Evolutionary conservation across 2,797 vertebrate species (phyloP), one percentile per base, ranked within the genome.

Genomic region (Dendrocincla fuliginosa): DNA sequence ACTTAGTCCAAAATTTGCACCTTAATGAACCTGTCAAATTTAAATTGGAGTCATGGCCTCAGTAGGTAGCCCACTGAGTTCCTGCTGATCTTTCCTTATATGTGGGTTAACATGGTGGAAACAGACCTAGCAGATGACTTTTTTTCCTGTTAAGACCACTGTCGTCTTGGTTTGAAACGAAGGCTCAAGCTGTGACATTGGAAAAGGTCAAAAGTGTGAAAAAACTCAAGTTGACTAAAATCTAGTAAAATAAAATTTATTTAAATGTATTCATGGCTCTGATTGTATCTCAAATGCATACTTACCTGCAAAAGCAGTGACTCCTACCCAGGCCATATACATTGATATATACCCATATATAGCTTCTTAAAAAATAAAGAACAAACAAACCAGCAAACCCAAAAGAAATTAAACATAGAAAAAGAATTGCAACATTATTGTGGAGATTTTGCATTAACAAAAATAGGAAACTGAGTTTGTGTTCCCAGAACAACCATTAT

Each of bases 11-110:
- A 93, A 91, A 85, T 71, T 87, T 89, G 13, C 59, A 85, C 71
- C 65, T 81, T 96, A 92, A 96, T 85, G 68, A 96, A 93, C 44
- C 41, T 81, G 64, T 77, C 70, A 83, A 61, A 91, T 89, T 83
- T 81, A 91, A 85, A 94, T 74, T 88, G 61, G 61, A 65, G n/a
- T 77, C 59, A 71, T 41, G 68, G 37, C 35, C 57, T 84, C 33
- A 10, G 22, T 32, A 61, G 79, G 41, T 13, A 89, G 27, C 17
- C 49, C 55, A 47, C 41, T 16, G 57, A 78, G 22, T n/a, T 81
- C 44, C 30, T 69, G 18, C 16, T 5, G 1, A 30, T 90, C 30
- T 74, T 90, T 63, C 16, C 41, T 71, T 64, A 46, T 6, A 47
- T 27, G 16, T 49, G 57, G 17, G 19, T 57, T 90, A 84, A 44